Percentiles rank a stretch among this genome's conserved stretches.
phyloP scores from a whole-genome alignment of 2,888 invertebrate genomes.

The Trichogramma dendrolimi region DNA sequence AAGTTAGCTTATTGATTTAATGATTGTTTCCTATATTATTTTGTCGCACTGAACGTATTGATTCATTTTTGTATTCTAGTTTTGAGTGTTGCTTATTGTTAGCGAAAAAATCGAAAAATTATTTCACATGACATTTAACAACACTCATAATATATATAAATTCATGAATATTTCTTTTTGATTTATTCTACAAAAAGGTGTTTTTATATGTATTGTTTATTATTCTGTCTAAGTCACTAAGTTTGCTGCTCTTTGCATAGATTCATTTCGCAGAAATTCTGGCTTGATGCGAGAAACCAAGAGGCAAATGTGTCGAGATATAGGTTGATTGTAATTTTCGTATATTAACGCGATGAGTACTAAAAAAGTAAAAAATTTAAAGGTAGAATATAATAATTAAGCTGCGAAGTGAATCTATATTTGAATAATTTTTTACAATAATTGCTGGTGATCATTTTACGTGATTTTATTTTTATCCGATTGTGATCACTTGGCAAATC shows the following conservation, averaged over 20 bases:
- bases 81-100: slow-evolving; percentile 10
- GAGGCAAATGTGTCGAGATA: slow-evolving; percentile 4
- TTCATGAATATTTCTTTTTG: neutral
- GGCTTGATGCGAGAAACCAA: slow-evolving; percentile 27
- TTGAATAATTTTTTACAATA: slow-evolving; percentile 14
- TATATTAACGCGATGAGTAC: slow-evolving; percentile 21
- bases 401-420: slow-evolving; percentile 23
- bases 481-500: slow-evolving; percentile 23
- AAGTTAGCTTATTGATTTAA: too few species aligned
- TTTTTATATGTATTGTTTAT: neutral
- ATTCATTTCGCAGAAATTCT: slow-evolving; percentile 26
- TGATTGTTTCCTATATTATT: neutral
- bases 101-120: slow-evolving; percentile 1
- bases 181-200: neutral
- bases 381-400: slow-evolving; percentile 8
- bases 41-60: slow-evolving; percentile 8
- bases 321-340: slow-evolving; percentile 17
- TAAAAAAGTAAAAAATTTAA: slow-evolving; percentile 17
- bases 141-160: slow-evolving; percentile 4
- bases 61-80: slow-evolving; percentile 16
- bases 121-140: slow-evolving; percentile 14
- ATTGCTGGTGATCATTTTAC: slow-evolving; percentile 21
- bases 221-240: neutral
- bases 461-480: slow-evolving; percentile 18
- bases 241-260: slow-evolving; percentile 7